Evolutionary conservation across 2,888 invertebrate species (phyloP).

Genomic region (Stictocephala bisonia): DNA sequence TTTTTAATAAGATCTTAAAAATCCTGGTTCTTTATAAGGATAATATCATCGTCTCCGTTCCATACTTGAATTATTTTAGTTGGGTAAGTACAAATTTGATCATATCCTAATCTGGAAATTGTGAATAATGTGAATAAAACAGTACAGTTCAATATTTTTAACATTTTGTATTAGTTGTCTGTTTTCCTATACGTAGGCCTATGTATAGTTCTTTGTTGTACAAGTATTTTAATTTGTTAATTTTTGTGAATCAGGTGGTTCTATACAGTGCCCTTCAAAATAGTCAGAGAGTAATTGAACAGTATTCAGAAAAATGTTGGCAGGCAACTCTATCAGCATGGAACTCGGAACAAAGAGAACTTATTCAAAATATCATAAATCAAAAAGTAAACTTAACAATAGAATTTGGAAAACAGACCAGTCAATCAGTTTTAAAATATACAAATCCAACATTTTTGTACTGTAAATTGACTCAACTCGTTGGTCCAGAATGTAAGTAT

Average conservation of each 20-base stretch:
- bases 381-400: slow-evolving; percentile 29
- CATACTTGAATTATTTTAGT: too few relatives aligned
- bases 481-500: slow-evolving; percentile 52
- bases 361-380: slow-evolving; percentile 40
- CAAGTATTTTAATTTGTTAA: too few relatives aligned
- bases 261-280: slow-evolving; percentile 46
- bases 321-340: slow-evolving; percentile 19
- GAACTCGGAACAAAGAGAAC: slow-evolving; percentile 38
- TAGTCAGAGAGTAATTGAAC: slow-evolving; percentile 37
- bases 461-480: slow-evolving; percentile 45
- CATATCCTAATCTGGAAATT: too few relatives aligned
- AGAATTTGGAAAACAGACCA: slow-evolving; percentile 26
- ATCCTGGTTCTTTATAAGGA: too few relatives aligned
- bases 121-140: too few relatives aligned
- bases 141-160: too few relatives aligned
- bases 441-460: slow-evolving; percentile 45
- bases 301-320: slow-evolving; percentile 35
- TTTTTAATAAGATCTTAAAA: too few relatives aligned
- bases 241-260: slow-evolving; percentile 42
- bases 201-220: too few relatives aligned
- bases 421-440: slow-evolving; percentile 28
- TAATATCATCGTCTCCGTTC: too few relatives aligned
- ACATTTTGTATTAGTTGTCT: too few relatives aligned
- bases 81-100: too few relatives aligned
- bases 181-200: too few relatives aligned